Percentiles rank a stretch among this genome's conserved stretches.
phyloP scores from a whole-genome alignment of 1,140 invertebrate species.

The Platyscapa corneri region DNA sequence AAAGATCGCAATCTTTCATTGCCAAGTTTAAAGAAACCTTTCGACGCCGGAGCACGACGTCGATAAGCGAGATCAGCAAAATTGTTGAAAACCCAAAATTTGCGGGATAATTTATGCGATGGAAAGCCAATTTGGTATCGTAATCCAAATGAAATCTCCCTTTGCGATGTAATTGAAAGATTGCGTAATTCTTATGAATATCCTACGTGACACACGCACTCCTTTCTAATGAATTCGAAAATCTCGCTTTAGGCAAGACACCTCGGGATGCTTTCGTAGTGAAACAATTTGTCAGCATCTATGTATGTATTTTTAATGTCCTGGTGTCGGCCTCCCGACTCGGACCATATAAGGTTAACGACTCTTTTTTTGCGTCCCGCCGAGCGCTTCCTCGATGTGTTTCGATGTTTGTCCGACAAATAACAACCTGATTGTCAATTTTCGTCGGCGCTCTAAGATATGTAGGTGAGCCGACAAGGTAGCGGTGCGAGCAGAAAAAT shows the following conservation, averaged over 20 bases:
- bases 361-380: neutral
- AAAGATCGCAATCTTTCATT: too few species aligned
- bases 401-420: slow-evolving; percentile 33
- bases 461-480: neutral
- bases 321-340: neutral
- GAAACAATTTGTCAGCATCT: slow-evolving; percentile 29
- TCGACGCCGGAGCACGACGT: too few species aligned
- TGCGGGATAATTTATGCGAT: too few species aligned
- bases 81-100: too few species aligned
- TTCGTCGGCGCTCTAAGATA: neutral
- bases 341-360: slow-evolving; percentile 31
- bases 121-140: too few species aligned
- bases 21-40: too few species aligned
- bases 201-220: neutral
- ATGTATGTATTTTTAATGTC: neutral
- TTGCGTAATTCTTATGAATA: neutral
- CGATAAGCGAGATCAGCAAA: too few species aligned
- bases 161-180: too few species aligned
- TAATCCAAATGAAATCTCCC: too few species aligned
- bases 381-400: neutral
- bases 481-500: neutral
- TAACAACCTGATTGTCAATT: neutral
- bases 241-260: neutral
- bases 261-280: neutral
- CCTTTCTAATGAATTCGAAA: neutral